These are phyloP conservation scores for Zaprionus lachaisei DNA, from an alignment of 1,140 invertebrate genomes.

Conservation along the genomic window DNA sequence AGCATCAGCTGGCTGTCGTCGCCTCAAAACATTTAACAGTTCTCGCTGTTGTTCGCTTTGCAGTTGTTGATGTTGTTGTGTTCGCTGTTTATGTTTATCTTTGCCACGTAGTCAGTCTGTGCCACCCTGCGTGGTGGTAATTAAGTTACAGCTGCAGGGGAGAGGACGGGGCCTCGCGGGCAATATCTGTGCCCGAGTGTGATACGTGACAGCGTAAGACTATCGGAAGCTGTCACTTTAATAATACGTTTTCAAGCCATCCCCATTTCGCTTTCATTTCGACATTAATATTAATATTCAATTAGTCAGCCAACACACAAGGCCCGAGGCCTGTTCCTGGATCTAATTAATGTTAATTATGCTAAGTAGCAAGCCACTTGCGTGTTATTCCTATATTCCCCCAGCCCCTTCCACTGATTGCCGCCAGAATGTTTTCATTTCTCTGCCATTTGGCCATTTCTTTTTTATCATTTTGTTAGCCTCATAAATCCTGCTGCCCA, in stretches of 20 bases:
- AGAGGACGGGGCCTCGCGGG: not conserved
- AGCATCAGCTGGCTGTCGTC: conserved; percentile 51
- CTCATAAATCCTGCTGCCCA: conserved; percentile 34
- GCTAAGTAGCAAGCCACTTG: conserved; percentile 59
- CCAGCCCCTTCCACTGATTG: conserved; percentile 9
- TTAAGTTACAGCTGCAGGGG: conserved; percentile 56
- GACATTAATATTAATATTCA: conserved; percentile 80
- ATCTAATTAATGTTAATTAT: conserved; percentile 76
- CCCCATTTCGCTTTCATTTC: conserved; percentile 56
- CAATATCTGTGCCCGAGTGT: not conserved
- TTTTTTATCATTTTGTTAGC: conserved; percentile 1
- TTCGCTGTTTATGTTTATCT: conserved; percentile 52
- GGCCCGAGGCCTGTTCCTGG: conserved; percentile 9
- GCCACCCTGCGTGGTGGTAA: conserved; percentile 60
- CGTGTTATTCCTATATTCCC: conserved; percentile 34
- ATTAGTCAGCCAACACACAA: conserved; percentile 54
- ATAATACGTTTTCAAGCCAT: conserved; percentile 60
- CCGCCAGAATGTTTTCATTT: conserved; percentile 23
- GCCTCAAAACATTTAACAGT: conserved; percentile 10
- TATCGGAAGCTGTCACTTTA: conserved; percentile 64
- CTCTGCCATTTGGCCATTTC: not conserved
- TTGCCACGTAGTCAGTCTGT: conserved; percentile 57
- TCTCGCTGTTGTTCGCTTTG: not conserved
- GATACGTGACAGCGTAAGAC: conserved; percentile 11
- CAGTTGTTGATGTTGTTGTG: not conserved